Evolutionary conservation across 2,797 vertebrate species (phyloP).

Genomic region (Micromesistius poutassou): DNA sequence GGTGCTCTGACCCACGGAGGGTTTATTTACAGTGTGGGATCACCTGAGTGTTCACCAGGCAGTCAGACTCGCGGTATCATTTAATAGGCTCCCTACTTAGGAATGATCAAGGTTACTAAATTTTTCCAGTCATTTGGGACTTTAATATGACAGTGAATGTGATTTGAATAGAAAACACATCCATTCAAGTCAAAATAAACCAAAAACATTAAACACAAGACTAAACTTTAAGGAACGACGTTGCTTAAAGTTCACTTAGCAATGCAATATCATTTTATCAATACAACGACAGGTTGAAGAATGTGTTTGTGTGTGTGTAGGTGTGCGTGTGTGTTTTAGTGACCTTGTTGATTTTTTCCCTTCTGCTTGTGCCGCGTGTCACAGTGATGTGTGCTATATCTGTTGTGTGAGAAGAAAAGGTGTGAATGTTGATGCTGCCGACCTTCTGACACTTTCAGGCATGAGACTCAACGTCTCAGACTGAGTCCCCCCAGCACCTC

Average conservation of each 20-base stretch:
- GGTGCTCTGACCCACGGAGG: not conserved
- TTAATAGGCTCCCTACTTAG: not conserved
- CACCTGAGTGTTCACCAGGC: not conserved
- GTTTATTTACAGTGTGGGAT: constrained; percentile 1
- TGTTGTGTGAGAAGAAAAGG: not conserved
- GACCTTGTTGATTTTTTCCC: not conserved
- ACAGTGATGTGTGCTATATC: not conserved
- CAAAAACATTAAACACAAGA: not conserved
- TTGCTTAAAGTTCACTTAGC: not conserved
- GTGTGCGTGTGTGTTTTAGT: constrained; percentile 3
- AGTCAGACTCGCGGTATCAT: not conserved
- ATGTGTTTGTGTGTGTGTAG: not conserved
- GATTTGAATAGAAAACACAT: not conserved
- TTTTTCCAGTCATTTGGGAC: not conserved
- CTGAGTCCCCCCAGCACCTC: not conserved
- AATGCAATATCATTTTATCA: not conserved
- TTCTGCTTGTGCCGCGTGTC: not conserved
- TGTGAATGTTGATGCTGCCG: not conserved
- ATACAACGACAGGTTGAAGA: not conserved
- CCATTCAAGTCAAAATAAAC: not conserved
- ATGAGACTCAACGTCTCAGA: not conserved
- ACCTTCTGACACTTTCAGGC: constrained; percentile 1
- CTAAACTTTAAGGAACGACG: not conserved
- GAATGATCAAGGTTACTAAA: not conserved
- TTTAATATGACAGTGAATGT: not conserved